phyloP scores from a whole-genome alignment of 2,797 vertebrate species.

The Gallinago solitaria region DNA sequence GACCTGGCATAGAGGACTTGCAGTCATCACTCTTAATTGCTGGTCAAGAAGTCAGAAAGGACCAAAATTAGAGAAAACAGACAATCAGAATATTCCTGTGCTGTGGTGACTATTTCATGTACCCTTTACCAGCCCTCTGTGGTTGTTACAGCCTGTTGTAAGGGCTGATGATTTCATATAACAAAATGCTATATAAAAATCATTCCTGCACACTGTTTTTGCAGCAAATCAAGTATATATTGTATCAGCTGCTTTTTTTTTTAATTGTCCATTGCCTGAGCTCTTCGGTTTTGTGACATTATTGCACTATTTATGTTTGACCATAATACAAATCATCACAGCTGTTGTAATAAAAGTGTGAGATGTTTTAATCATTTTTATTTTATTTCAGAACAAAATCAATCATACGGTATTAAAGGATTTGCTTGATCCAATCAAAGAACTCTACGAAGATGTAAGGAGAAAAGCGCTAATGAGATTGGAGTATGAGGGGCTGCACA shows the following conservation, averaged over 20 bases:
- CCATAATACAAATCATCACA: neutral
- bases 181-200: neutral
- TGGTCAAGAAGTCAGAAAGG: neutral
- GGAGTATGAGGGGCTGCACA: slow-evolving; percentile 97
- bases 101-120: neutral
- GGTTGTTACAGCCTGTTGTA: neutral
- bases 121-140: neutral
- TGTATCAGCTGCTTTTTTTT: neutral
- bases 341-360: neutral
- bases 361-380: neutral
- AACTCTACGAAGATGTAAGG: slow-evolving; percentile 97
- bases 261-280: neutral
- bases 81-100: neutral
- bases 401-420: slow-evolving; percentile 97
- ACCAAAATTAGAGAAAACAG: neutral
- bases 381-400: slow-evolving; percentile 93
- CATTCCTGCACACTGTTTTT: neutral
- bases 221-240: neutral
- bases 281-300: neutral
- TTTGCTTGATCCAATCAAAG: slow-evolving; percentile 97
- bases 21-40: neutral
- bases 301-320: neutral
- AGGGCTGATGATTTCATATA: neutral
- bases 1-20: neutral
- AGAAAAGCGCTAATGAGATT: slow-evolving; percentile 97